A percentile compares a stretch with the other conserved stretches of the same genome.
Evolutionary conservation across 2,797 vertebrate species (phyloP).

Genomic region (Periophthalmus magnuspinnatus): DNA sequence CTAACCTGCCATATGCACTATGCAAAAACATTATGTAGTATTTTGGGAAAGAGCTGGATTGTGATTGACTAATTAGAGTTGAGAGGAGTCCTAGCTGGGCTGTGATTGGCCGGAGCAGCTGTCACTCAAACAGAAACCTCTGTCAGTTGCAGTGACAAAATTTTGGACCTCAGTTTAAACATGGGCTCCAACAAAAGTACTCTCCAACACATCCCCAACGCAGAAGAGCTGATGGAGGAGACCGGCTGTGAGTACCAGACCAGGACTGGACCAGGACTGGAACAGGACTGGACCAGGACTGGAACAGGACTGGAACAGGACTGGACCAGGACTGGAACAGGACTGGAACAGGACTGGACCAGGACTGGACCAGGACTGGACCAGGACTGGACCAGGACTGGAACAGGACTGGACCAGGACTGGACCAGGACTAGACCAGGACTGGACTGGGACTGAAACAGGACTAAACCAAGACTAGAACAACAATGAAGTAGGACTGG

Average conservation of each 20-base stretch:
- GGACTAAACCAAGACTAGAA: too few relatives aligned
- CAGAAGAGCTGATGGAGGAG: slow-evolving; percentile 60
- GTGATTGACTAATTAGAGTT: slow-evolving; percentile 28
- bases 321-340: neutral
- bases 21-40: too few relatives aligned
- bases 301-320: neutral
- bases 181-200: slow-evolving; percentile 69
- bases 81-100: neutral
- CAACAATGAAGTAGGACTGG: too few relatives aligned
- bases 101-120: slow-evolving; percentile 23
- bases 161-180: slow-evolving; percentile 1
- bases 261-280: neutral
- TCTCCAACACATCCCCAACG: slow-evolving; percentile 52
- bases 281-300: neutral
- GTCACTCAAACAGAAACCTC: neutral
- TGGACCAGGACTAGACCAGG: neutral
- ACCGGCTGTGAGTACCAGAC: slow-evolving; percentile 69
- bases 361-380: neutral
- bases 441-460: too few relatives aligned
- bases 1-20: too few relatives aligned
- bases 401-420: neutral
- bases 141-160: neutral
- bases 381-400: neutral
- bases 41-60: neutral
- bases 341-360: too few relatives aligned